Base-by-base conservation (phyloP, 2,888 invertebrate species). In the Cremastinae sp. region DNA sequence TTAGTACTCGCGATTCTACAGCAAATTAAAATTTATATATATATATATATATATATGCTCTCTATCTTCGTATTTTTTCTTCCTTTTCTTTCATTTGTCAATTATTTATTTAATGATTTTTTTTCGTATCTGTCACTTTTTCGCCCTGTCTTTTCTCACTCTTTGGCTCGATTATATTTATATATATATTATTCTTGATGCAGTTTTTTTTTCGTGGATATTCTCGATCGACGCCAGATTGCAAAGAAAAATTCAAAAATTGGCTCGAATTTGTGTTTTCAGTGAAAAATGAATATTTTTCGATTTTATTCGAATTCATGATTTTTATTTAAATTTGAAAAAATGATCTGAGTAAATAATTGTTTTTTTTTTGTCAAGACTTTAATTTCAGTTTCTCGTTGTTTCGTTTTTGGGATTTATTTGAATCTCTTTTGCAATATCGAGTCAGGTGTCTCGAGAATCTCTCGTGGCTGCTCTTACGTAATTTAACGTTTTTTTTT, bases 1-100 rank as follows among this genome's bases (percentile, higher is more conserved):
- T 36, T 53, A 84, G 65, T 79, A 66, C 79, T 83, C 72, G 79
- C 79, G 81, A 80, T 73, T 84, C 81, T 85, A 85, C 84, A 82
- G 79, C 82, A 85, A 85, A 84, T 83, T 71, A 84, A 82, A 78
- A 80, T 81, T 68, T 74, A 77, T 80, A 77, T 74, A 74, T 56
- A 69, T 41, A 43, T 62, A 62, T 49, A 54, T 49, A 38, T 45
- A 20, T 61, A 54, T 53, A 38, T 65, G 34, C 20, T 53, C 12
- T 64, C 22, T 47, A 47, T 38, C 2, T 36, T 12, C 16, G 16
- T 36, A 12, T 8, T 28, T 38, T 20, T 22, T n/a, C 47, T 47
- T n/a, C 8, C 54, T 69, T 41, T 47, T 61, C 41, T 54, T 14
- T 18, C 9, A 18, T 16, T 14, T 16, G 43, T 41, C n/a, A n/a